Evolutionary conservation across 1,140 invertebrate species (phyloP).

Genomic region (Hormaphis cornu): DNA sequence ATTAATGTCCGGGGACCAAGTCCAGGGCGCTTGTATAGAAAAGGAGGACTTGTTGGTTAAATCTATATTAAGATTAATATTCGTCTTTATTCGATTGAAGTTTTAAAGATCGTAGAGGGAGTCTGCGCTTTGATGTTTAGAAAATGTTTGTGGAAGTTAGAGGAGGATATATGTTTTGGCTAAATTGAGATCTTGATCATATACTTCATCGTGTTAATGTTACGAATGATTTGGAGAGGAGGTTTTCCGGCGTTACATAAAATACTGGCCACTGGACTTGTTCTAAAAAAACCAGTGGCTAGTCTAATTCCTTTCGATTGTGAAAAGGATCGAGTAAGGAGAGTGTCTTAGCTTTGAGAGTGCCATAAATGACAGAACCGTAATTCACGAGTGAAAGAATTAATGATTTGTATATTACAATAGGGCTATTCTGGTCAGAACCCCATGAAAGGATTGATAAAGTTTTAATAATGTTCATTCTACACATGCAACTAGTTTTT

Average conservation of each 20-base stretch:
- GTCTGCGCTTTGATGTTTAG: neutral
- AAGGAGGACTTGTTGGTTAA: neutral
- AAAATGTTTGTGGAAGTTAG: neutral
- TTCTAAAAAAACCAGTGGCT: neutral
- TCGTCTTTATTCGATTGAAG: neutral
- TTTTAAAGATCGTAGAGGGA: neutral
- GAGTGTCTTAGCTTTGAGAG: neutral
- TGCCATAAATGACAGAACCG: neutral
- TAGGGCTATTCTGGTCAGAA: neutral
- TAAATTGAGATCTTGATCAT: neutral
- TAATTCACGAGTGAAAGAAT: neutral
- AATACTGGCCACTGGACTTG: neutral
- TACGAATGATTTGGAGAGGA: neutral
- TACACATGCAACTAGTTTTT: neutral
- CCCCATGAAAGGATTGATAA: neutral
- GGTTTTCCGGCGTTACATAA: neutral
- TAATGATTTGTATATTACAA: neutral
- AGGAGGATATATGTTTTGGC: neutral
- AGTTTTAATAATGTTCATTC: conserved; percentile 1
- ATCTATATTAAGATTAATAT: neutral
- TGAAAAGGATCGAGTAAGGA: neutral
- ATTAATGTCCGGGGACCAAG: neutral
- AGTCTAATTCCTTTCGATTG: neutral
- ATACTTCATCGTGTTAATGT: neutral
- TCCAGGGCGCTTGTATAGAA: neutral